phyloP scores from a whole-genome alignment of 2,113 vertebrate genomes.

The Brienomyrus brachyistius region DNA sequence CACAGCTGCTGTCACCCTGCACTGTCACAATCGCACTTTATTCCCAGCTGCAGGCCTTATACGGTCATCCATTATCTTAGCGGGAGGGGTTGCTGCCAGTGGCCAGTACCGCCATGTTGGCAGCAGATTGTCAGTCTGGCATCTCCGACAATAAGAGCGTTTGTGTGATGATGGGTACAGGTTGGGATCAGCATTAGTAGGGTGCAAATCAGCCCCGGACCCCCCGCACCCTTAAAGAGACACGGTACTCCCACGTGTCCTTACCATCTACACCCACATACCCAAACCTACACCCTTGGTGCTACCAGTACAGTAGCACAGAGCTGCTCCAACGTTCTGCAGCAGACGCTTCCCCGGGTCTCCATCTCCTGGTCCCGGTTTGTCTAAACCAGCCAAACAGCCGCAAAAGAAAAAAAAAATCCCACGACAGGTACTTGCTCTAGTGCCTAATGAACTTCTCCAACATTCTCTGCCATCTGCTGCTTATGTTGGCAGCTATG shows the following conservation, averaged over 20 bases:
- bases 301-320: not conserved
- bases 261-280: not conserved
- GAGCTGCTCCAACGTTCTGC: not conserved
- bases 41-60: slow-evolving; percentile 64
- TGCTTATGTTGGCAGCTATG: not conserved
- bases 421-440: not conserved
- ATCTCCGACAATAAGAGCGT: not conserved
- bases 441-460: not conserved
- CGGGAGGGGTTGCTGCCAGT: slow-evolving; percentile 42
- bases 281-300: not conserved
- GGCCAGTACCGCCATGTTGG: not conserved
- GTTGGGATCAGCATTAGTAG: not conserved
- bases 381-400: not conserved
- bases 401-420: not conserved
- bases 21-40: slow-evolving; percentile 70
- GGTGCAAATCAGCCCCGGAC: not conserved
- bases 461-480: not conserved
- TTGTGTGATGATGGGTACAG: not conserved
- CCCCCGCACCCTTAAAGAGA: not conserved
- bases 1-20: slow-evolving; percentile 66
- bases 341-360: not conserved
- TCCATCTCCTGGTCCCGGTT: not conserved
- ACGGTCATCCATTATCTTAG: slow-evolving; percentile 65
- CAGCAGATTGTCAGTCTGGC: not conserved
- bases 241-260: not conserved